These are phyloP conservation scores for Andrena haemorrhoa DNA, from an alignment of 2,888 invertebrate species.

Conservation along the genomic window DNA sequence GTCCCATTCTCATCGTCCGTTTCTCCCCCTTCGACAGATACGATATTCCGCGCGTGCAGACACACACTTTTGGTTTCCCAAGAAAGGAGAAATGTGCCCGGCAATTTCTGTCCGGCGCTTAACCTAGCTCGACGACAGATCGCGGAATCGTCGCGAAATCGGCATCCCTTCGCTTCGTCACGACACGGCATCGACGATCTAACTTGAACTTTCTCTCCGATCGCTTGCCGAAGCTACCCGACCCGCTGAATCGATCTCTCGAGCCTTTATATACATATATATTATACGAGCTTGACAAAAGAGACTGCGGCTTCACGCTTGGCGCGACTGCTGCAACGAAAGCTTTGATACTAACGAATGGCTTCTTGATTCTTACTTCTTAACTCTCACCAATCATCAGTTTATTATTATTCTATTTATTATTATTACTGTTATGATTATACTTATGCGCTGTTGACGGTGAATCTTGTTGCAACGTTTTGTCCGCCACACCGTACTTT, in stretches of 20 bases:
- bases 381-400: constrained; percentile 62
- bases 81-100: not conserved
- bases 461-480: constrained; percentile 45
- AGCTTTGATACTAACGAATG: constrained; percentile 79
- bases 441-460: constrained; percentile 39
- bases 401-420: constrained; percentile 37
- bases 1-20: constrained; percentile 7
- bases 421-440: constrained; percentile 40
- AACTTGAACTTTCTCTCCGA: not conserved
- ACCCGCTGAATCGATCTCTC: constrained; percentile 61
- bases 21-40: not conserved
- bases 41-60: not conserved
- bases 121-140: not conserved
- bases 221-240: constrained; percentile 32
- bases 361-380: constrained; percentile 76
- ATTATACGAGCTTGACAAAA: constrained; percentile 70
- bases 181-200: not conserved
- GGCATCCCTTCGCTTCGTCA: constrained; percentile 16
- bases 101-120: not conserved
- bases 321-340: constrained; percentile 78
- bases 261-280: constrained; percentile 59
- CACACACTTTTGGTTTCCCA: constrained; percentile 21
- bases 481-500: constrained; percentile 47
- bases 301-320: constrained; percentile 80
- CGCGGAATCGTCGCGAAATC: not conserved